phyloP scores from a whole-genome alignment of 2,888 invertebrate species.

The Drosophila neotestacea region DNA sequence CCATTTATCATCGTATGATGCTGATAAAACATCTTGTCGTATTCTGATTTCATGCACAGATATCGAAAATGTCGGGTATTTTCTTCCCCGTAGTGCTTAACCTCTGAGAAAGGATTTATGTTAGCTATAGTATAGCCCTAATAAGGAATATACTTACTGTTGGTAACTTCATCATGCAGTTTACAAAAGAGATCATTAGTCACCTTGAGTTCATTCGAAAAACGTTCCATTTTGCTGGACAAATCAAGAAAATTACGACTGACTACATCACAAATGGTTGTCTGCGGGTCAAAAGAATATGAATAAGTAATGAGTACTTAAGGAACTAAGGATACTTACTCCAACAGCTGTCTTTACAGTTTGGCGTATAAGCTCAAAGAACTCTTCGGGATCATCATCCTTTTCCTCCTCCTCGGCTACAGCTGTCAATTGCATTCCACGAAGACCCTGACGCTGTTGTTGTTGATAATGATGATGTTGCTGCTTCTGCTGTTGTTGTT shows the following conservation, averaged over 20 bases:
- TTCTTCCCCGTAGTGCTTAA: slow-evolving; percentile 83
- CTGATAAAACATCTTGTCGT: slow-evolving; percentile 85
- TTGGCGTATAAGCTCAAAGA: slow-evolving; percentile 81
- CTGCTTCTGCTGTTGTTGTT: slow-evolving; percentile 10
- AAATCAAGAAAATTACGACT: slow-evolving; percentile 80
- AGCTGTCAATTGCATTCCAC: slow-evolving; percentile 24
- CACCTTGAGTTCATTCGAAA: slow-evolving; percentile 71
- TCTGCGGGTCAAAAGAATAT: slow-evolving; percentile 47
- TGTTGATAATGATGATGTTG: slow-evolving; percentile 1
- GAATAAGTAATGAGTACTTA: too few relatives aligned
- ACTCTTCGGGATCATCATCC: slow-evolving; percentile 83
- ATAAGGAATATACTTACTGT: slow-evolving; percentile 69
- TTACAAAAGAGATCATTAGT: slow-evolving; percentile 73
- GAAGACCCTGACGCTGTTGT: slow-evolving; percentile 16
- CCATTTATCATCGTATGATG: slow-evolving; percentile 75
- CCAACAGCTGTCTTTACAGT: slow-evolving; percentile 82
- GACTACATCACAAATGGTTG: slow-evolving; percentile 77
- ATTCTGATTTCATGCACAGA: slow-evolving; percentile 85
- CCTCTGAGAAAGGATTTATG: slow-evolving; percentile 61
- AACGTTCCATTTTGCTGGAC: slow-evolving; percentile 75
- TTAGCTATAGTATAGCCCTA: neutral
- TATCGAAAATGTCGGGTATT: slow-evolving; percentile 84
- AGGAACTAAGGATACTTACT: slow-evolving; percentile 50
- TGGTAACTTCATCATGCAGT: slow-evolving; percentile 73
- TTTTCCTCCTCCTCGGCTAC: slow-evolving; percentile 69